Percentiles rank a stretch among this genome's conserved stretches.
phyloP scores from a whole-genome alignment of 2,797 vertebrate genomes.

The Alosa sapidissima region DNA sequence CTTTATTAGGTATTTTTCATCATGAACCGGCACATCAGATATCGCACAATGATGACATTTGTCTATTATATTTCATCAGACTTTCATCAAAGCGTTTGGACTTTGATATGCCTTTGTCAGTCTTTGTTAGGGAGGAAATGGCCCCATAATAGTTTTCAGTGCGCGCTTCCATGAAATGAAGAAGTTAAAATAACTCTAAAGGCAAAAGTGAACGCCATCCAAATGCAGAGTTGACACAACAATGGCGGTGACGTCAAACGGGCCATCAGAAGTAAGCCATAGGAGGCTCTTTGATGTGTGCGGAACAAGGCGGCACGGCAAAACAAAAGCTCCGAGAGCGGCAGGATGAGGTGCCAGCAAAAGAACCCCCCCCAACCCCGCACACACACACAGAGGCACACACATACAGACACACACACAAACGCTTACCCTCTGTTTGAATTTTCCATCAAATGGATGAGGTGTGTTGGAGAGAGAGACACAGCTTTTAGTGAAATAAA shows the following conservation, averaged over 20 bases:
- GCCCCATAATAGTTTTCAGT: slow-evolving; percentile 4
- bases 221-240: slow-evolving; percentile 67
- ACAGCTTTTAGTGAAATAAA: slow-evolving; percentile 77
- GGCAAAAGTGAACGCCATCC: slow-evolving; percentile 48
- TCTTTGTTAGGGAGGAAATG: slow-evolving; percentile 6
- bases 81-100: slow-evolving; percentile 15
- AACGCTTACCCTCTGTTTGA: slow-evolving; percentile 65
- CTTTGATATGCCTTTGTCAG: slow-evolving; percentile 21
- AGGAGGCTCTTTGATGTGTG: slow-evolving; percentile 66
- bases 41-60: slow-evolving; percentile 7
- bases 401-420: slow-evolving; percentile 52
- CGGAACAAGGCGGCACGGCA: slow-evolving; percentile 52
- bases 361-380: neutral
- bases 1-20: slow-evolving; percentile 17
- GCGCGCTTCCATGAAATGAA: slow-evolving; percentile 11
- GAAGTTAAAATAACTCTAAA: slow-evolving; percentile 22
- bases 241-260: slow-evolving; percentile 68
- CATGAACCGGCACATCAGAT: neutral
- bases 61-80: slow-evolving; percentile 9
- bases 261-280: slow-evolving; percentile 67
- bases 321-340: slow-evolving; percentile 61
- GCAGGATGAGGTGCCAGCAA: slow-evolving; percentile 53
- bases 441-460: slow-evolving; percentile 68
- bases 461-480: slow-evolving; percentile 66
- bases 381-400: neutral